A percentile compares a stretch with the other conserved stretches of the same genome.
These are phyloP conservation scores for Trilocha varians DNA, from an alignment of 2,888 invertebrate genomes.

Conservation along the genomic window DNA sequence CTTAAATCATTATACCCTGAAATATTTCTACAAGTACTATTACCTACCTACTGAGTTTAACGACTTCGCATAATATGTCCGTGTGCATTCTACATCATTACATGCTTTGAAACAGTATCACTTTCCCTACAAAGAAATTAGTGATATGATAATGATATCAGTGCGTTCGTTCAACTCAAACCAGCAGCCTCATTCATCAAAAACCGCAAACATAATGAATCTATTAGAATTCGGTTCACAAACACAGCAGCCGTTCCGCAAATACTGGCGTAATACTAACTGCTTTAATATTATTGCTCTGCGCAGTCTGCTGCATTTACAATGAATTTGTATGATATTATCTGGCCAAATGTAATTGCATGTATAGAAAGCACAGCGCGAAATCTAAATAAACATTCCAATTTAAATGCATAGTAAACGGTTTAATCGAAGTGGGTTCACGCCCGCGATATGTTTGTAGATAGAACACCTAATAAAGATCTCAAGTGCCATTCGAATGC, in stretches of 20 bases:
- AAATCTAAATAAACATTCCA: too few species aligned
- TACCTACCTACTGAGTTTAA: too few species aligned
- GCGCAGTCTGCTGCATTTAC: constrained; percentile 20
- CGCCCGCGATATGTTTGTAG: constrained; percentile 17
- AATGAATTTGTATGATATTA: background rate
- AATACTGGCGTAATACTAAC: constrained; percentile 25
- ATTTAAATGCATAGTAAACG: too few species aligned
- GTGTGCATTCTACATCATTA: too few species aligned
- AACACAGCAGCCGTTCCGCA: constrained; percentile 31
- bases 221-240: constrained; percentile 53
- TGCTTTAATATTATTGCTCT: constrained; percentile 31
- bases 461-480: constrained; percentile 30
- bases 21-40: too few species aligned
- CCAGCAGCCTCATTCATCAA: constrained; percentile 33
- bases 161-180: constrained; percentile 10
- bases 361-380: background rate
- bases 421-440: too few species aligned
- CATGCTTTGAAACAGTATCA: too few species aligned
- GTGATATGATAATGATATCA: background rate
- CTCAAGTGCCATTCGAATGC: constrained; percentile 26
- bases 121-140: too few species aligned
- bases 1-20: too few species aligned
- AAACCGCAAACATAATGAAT: constrained; percentile 39
- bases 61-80: too few species aligned
- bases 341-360: background rate